These are phyloP conservation scores for Mus spicilegus DNA, from an alignment of 2,113 vertebrate species.

Conservation along the genomic window DNA sequence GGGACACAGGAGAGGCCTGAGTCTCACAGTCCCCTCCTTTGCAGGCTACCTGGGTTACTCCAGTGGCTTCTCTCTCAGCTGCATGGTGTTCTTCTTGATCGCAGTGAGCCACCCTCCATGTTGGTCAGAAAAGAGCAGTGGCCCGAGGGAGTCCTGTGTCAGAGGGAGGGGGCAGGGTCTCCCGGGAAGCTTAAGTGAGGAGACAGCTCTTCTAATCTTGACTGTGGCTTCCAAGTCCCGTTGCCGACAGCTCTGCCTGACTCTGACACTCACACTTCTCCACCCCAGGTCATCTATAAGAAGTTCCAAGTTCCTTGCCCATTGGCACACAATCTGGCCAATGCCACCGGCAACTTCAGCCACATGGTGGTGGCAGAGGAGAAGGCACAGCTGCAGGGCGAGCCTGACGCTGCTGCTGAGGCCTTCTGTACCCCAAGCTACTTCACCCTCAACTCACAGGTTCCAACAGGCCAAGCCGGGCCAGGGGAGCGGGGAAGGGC, in stretches of 20 bases:
- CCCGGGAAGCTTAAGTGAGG: background rate
- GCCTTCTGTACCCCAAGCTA: slow-evolving; percentile 88
- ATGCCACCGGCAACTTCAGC: slow-evolving; percentile 88
- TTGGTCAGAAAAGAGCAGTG: background rate
- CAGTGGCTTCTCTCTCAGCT: slow-evolving; percentile 98
- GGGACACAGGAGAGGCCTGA: accelerated
- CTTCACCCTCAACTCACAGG: slow-evolving; percentile 97
- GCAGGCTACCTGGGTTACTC: slow-evolving; percentile 97
- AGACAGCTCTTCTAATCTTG: background rate
- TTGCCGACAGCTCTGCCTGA: background rate
- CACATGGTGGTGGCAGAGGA: slow-evolving; percentile 74
- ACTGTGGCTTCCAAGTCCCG: background rate
- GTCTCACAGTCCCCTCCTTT: slow-evolving; percentile 59
- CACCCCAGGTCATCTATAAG: slow-evolving; percentile 96
- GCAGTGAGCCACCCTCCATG: slow-evolving; percentile 89
- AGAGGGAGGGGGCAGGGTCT: background rate
- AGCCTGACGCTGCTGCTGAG: slow-evolving; percentile 78
- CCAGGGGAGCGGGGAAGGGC: background rate
- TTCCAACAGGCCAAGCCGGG: slow-evolving; percentile 63
- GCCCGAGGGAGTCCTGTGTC: background rate
- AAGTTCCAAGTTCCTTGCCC: slow-evolving; percentile 96
- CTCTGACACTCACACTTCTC: background rate
- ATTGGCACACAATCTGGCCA: slow-evolving; percentile 86
- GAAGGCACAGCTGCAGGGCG: slow-evolving; percentile 76
- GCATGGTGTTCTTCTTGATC: slow-evolving; percentile 97